Evolutionary conservation across 30 jellyfish, hydroid and myxozoan species (phyloP).

Genomic region (Pelagia noctiluca): DNA sequence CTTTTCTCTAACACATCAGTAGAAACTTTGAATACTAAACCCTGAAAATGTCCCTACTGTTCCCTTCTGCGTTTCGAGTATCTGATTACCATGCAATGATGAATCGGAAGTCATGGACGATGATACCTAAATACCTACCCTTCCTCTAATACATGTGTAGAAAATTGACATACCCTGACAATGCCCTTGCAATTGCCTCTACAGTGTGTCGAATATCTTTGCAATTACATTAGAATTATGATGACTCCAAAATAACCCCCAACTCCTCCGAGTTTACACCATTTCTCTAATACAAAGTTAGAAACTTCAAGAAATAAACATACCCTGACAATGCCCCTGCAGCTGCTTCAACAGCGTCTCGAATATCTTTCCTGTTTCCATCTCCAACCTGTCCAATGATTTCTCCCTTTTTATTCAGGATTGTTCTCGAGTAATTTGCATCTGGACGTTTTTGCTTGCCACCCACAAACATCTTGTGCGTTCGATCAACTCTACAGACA

Average conservation of each 20-base stretch:
- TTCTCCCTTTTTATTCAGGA: constrained; percentile 65
- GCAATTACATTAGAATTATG: no score
- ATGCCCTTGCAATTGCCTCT: no score
- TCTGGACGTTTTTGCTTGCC: constrained; percentile 98
- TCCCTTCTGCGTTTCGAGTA: no score
- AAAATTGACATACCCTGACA: constrained; percentile 73
- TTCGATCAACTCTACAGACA: constrained; percentile 84
- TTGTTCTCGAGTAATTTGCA: constrained; percentile 87
- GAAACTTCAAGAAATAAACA: background rate
- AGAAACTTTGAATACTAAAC: no score
- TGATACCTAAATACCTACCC: no score
- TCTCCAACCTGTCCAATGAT: constrained; percentile 97
- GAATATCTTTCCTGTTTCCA: constrained; percentile 93
- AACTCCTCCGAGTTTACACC: background rate
- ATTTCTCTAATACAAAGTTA: background rate
- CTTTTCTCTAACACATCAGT: no score
- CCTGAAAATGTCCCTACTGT: no score
- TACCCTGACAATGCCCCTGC: constrained; percentile 84
- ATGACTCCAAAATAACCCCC: no score
- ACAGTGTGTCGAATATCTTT: no score
- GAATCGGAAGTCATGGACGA: no score
- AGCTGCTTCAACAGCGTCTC: constrained; percentile 99
- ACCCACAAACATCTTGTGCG: constrained; percentile 85
- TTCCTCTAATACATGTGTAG: background rate
- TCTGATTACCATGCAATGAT: no score